Evolutionary conservation across 2,888 invertebrate species (phyloP).

Genomic region (Nasonia oneida): DNA sequence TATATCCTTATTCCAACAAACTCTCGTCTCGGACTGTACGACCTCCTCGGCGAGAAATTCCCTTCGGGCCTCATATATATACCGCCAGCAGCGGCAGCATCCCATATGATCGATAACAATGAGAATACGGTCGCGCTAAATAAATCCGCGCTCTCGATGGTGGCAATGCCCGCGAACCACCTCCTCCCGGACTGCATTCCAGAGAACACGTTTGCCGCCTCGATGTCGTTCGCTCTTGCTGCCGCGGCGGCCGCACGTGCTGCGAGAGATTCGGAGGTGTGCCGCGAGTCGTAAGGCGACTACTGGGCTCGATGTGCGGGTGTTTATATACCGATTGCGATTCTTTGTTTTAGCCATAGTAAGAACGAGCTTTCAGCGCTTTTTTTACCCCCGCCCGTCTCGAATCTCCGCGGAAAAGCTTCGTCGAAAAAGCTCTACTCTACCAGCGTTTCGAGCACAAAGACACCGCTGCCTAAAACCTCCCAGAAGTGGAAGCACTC

Average conservation of each 20-base stretch:
- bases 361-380: too few species aligned
- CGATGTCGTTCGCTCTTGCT: neutral
- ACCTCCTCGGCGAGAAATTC: neutral
- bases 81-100: neutral
- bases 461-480: neutral
- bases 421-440: too few species aligned
- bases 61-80: neutral
- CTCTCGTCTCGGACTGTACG: neutral
- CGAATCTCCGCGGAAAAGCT: too few species aligned
- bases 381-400: too few species aligned
- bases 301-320: too few species aligned
- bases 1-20: neutral
- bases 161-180: conserved; percentile 32
- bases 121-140: conserved; percentile 39
- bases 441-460: too few species aligned
- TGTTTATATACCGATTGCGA: too few species aligned
- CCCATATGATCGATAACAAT: conserved; percentile 57
- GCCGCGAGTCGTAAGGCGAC: neutral
- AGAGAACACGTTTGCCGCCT: conserved; percentile 72
- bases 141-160: conserved; percentile 44
- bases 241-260: neutral
- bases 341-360: too few species aligned
- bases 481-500: neutral
- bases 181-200: conserved; percentile 71
- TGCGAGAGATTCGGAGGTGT: neutral